Percentiles rank a stretch among this genome's conserved stretches.
These are phyloP conservation scores for Aptenodytes forsteri DNA, from an alignment of 2,113 vertebrate genomes.

Conservation along the genomic window DNA sequence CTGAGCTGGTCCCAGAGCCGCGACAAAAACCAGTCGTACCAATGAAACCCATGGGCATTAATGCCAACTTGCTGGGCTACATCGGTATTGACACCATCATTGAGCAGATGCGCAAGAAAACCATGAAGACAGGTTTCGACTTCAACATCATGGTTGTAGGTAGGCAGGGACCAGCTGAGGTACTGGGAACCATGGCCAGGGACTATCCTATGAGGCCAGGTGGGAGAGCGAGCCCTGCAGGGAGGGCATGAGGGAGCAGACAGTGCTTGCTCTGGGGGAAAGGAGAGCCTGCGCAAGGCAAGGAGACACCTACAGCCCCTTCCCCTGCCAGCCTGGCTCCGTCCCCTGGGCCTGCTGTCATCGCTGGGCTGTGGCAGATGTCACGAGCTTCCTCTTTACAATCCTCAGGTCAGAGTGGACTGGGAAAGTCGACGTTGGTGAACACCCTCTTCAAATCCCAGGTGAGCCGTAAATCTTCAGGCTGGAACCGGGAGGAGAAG, in stretches of 20 bases:
- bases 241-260: background rate
- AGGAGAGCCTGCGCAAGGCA: background rate
- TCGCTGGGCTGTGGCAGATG: background rate
- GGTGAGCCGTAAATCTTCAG: constrained; percentile 90
- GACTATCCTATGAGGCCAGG: background rate
- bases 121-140: constrained; percentile 98
- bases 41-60: constrained; percentile 90
- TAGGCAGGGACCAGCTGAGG: constrained; percentile 57
- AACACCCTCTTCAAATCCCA: constrained; percentile 98
- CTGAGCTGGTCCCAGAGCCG: constrained; percentile 91
- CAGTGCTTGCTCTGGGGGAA: background rate
- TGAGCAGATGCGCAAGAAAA: constrained; percentile 98
- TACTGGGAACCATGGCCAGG: background rate
- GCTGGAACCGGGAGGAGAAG: constrained; percentile 93
- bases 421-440: constrained; percentile 93
- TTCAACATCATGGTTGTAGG: constrained; percentile 99
- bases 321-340: background rate
- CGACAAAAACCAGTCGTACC: constrained; percentile 91
- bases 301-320: background rate
- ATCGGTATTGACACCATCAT: constrained; percentile 97
- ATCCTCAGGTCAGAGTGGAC: constrained; percentile 87
- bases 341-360: background rate
- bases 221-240: background rate
- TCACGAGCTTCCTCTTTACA: background rate
- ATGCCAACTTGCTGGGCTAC: constrained; percentile 87